These are phyloP conservation scores for Carapus acus DNA, from an alignment of 2,797 vertebrate genomes.

Conservation along the genomic window DNA sequence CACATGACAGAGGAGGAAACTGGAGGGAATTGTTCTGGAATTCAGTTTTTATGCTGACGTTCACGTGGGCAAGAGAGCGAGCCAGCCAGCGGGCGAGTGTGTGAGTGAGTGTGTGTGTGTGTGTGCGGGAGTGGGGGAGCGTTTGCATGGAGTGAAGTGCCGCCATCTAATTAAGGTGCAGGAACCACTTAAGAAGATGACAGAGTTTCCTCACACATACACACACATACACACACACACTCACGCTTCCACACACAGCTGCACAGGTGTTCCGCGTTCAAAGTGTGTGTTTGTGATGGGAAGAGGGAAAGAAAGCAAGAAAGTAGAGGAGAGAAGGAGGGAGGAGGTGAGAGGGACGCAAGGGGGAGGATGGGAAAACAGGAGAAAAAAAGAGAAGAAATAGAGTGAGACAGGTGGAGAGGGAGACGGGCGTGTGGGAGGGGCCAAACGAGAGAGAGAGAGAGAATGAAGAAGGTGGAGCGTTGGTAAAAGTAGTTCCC, in stretches of 20 bases:
- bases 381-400: neutral
- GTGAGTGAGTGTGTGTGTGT: constrained; percentile 13
- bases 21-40: no score
- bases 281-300: constrained; percentile 2
- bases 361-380: constrained; percentile 1
- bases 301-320: constrained; percentile 6
- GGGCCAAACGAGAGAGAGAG: constrained; percentile 1
- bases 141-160: constrained; percentile 27
- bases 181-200: no score
- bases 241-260: constrained; percentile 36
- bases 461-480: constrained; percentile 5
- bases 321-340: constrained; percentile 4
- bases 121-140: no score
- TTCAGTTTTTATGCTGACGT: no score
- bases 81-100: constrained; percentile 13
- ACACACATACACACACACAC: constrained; percentile 17
- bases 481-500: no score
- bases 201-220: neutral
- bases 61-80: no score
- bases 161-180: constrained; percentile 18
- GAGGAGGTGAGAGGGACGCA: neutral
- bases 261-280: constrained; percentile 31
- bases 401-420: neutral
- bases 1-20: no score
- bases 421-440: constrained; percentile 6